Evolutionary conservation across 2,797 vertebrate genomes (phyloP), one percentile per base, ranked within the genome.

Genomic region (Ataeniobius toweri): DNA sequence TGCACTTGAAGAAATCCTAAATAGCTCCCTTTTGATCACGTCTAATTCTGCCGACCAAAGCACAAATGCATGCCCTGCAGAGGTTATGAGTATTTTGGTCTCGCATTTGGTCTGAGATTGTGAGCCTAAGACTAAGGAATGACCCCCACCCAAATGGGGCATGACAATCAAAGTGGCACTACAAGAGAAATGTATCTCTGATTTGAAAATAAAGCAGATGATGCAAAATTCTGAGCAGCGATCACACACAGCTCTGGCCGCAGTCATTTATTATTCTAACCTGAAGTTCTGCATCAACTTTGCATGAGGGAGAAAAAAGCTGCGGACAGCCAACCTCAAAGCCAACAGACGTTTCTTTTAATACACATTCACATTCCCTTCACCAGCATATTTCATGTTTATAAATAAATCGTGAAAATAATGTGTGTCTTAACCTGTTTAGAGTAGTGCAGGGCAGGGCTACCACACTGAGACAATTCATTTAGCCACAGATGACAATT

Each of bases 81-180:
- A 78, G 80, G 79, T 76, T 74, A 73, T 79, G 67, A 77, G 81
- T 84, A 80, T 85, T 85, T 83, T 77, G 72, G 83, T 85, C 74
- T n/a, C 75, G 75, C 85, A 84, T 80, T 85, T 78, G 83, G 76
- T 82, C 81, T 2, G 55, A 79, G 83, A 85, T 83, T 85, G 88
- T 89, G 88, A 22, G 76, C 80, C 71, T 63, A 75, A 84, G 74
- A 80, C 74, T 20, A 79, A 84, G 80, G 73, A 89, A 58, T 73
- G 82, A 89, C 87, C 77, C 26, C 83, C 59, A 74, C 80, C 82
- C 89, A 91, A 95, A 94, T 92, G 94, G 93, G 89, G 83, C 91
- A 18, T 83, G 90, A 89, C 93, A 93, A 93, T 94, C 93, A 92
- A 90, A 93, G 89, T 90, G 80, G 77, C 85, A 85, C 86, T 83